These are phyloP conservation scores for human (Homo sapiens) DNA, from an alignment of 2,113 vertebrate genomes.

Conservation along the genomic window DNA sequence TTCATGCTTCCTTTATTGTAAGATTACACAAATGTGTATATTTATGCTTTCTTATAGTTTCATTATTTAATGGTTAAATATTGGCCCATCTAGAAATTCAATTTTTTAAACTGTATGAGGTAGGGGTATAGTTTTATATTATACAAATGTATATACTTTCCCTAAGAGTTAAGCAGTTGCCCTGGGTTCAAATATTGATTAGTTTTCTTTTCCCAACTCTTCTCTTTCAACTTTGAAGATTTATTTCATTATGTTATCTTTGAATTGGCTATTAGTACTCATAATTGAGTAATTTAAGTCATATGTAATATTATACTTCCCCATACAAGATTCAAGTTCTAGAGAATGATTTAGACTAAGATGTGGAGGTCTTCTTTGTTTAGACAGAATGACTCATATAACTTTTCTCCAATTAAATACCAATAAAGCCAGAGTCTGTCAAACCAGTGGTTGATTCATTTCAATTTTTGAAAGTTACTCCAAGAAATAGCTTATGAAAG, in stretches of 20 bases:
- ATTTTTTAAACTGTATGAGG: not conserved
- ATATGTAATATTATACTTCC: not conserved
- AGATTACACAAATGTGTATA: not conserved
- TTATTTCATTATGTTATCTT: not conserved
- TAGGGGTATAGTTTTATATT: not conserved
- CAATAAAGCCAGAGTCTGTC: not conserved
- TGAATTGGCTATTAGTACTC: not conserved
- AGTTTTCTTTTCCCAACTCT: not conserved
- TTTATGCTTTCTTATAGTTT: not conserved
- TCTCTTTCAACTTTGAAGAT: not conserved
- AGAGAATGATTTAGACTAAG: not conserved
- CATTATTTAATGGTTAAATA: not conserved
- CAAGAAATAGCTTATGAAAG: not conserved
- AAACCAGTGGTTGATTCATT: not conserved
- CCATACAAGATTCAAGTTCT: not conserved
- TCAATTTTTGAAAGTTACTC: not conserved
- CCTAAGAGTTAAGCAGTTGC: not conserved
- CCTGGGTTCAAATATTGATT: not conserved
- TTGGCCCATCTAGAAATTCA: not conserved
- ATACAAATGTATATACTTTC: not conserved
- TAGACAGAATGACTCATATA: not conserved
- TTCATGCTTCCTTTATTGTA: not conserved
- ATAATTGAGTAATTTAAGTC: not conserved
- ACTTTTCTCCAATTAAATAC: not conserved
- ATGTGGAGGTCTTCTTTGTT: not conserved